These are phyloP conservation scores for Caenorhabditis remanei DNA, from an alignment of 1,140 invertebrate genomes.

Conservation along the genomic window DNA sequence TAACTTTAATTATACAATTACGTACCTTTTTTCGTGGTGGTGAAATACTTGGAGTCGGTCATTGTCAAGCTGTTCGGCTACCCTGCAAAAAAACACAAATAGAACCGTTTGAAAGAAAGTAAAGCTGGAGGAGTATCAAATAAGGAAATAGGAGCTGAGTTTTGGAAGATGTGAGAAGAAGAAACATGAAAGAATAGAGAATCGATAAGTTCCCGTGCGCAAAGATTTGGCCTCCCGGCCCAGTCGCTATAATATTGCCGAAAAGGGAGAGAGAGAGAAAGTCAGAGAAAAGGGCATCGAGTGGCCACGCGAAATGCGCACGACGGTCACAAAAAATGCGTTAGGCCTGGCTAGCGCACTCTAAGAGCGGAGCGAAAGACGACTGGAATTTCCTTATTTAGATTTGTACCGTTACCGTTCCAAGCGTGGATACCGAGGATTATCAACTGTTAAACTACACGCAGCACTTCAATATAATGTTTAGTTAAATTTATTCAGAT, in stretches of 20 bases:
- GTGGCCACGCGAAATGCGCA: constrained; percentile 26
- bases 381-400: too few species aligned
- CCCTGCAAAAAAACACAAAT: background rate
- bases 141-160: constrained; percentile 15
- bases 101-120: background rate
- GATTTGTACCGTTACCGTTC: too few species aligned
- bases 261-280: constrained; percentile 29
- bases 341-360: background rate
- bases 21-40: constrained; percentile 95
- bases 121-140: background rate
- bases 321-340: background rate
- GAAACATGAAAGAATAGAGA: background rate
- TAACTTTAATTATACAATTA: background rate
- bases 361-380: too few species aligned
- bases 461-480: too few species aligned
- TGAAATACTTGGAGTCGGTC: constrained; percentile 99
- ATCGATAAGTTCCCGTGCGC: constrained; percentile 42
- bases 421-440: too few species aligned
- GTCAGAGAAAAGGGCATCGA: constrained; percentile 15
- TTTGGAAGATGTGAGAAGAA: background rate
- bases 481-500: too few species aligned
- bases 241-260: constrained; percentile 10
- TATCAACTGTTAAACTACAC: too few species aligned
- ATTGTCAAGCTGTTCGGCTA: constrained; percentile 80
- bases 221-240: constrained; percentile 14